These are phyloP conservation scores for Aphelenchoides bicaudatus DNA, from an alignment of 2,888 invertebrate species.

Conservation along the genomic window DNA sequence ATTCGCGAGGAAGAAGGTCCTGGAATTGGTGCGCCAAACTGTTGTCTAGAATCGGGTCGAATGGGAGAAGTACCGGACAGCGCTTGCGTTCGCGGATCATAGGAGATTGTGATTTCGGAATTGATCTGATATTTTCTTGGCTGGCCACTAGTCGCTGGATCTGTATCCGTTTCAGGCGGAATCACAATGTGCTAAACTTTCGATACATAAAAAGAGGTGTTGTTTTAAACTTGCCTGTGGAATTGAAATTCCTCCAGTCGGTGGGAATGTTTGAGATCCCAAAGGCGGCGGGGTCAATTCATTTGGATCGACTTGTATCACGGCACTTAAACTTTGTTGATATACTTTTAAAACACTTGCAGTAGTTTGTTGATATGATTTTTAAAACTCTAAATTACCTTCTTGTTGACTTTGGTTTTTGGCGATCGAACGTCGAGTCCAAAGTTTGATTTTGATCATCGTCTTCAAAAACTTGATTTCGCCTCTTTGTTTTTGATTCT, in stretches of 20 bases:
- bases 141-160: conserved; percentile 43
- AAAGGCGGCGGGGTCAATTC: conserved; percentile 21
- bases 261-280: background rate
- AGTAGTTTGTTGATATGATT: no score
- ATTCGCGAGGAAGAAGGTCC: background rate
- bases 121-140: conserved; percentile 57
- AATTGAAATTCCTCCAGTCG: conserved; percentile 25
- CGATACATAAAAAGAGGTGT: conserved; percentile 24
- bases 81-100: conserved; percentile 42
- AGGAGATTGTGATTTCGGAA: conserved; percentile 59
- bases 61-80: no score
- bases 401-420: background rate
- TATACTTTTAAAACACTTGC: no score
- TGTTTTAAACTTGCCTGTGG: conserved; percentile 57
- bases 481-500: background rate
- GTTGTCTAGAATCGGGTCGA: conserved; percentile 4
- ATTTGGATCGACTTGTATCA: conserved; percentile 23
- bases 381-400: background rate
- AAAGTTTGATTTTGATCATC: conserved; percentile 2
- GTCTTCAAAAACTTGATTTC: conserved; percentile 1
- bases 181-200: background rate
- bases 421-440: background rate
- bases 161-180: conserved; percentile 38
- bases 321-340: conserved; percentile 30
- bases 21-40: background rate